Base-by-base conservation (phyloP, 2,888 invertebrate genomes). In the Uloborus plumipes region DNA sequence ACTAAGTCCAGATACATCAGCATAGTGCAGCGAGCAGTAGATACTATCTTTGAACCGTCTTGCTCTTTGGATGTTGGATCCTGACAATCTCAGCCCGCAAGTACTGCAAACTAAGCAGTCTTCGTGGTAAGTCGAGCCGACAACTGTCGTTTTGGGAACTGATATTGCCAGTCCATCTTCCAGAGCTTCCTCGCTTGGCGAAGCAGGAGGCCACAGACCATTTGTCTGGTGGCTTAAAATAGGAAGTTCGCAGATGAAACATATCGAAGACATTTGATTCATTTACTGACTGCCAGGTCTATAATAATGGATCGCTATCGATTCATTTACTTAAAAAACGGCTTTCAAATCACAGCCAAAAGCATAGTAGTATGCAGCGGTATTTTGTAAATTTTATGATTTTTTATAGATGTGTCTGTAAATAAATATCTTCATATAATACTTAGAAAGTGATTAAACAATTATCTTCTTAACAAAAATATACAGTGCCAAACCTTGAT, bases 41-140 rank as follows among this genome's bases (percentile, higher is more conserved):
- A 97, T 95, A 90, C 96, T 95, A 91, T 96, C 96, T 91, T 94
- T 93, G 91, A 92, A 93, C 88, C 93, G 91, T 84, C 88, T 87
- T 80, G 89, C 90, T 83, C 89, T 87, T 58, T 80, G 80, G 20
- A 87, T 85, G 58, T 78, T 87, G 14, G 84, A 82, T 18, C 86
- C 85, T 39, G 96, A 95, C 89, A 97, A 92, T 91, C 96, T 95
- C 90, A 96, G 91, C 88, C 95, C 95, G 90, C 97, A 97, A 88
- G 96, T 95, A 92, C 96, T 96, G 94, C 97, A 97, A 88, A 95
- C 94, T 88, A 97, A 93, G 91, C 97, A 97, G 93, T 97, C 97
- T 92, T 97, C 96, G 93, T 97, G 97, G 91, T 96, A 97, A 90
- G 85, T 84, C 9, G 76, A 75, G 18, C 81, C 84, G 14, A 22